Evolutionary conservation across 2,888 invertebrate species (phyloP), one percentile per base, ranked within the genome.

Genomic region (Phalangium opilio): DNA sequence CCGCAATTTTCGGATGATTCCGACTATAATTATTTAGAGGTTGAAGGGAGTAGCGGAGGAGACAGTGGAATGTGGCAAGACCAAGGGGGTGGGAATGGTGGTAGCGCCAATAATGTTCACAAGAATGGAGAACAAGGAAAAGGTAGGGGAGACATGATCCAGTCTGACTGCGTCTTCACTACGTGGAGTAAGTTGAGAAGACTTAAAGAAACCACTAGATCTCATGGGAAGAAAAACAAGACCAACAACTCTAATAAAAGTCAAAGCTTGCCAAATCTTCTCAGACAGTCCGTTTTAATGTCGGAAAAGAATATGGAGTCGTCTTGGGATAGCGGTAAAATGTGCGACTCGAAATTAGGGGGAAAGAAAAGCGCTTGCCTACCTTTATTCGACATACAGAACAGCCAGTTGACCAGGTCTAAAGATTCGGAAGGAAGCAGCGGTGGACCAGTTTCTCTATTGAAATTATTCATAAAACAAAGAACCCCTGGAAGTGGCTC

Each of bases 81-180:
- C 3, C 17, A 17, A n/a, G 39, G 19, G 5, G 46, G 46, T 18
- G 34, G 33, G 21, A 33, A 45, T 12, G 40, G 41, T 15, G 38
- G 33, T 40, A 42, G 21, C 19, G 33, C 35, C 14, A 47, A 43
- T 18, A 27, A 41, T 11, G 33, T 33, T 10, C 41, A 46, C 12
- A 40, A 19, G 3, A 14, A 19, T 4, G 18, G 34, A 33, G 44
- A 34, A 19, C 33, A 47, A 18, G 42, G 44, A 7, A 79, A 81
- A 60, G 74, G 38, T 18, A 15, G 18, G 2, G 38, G 77, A 54
- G 81, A 83, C 58, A 85, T 87, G 85, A 82, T 82, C 52, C 80
- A 81, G 64, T 86, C 86, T 50, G 86, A 86, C 67, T 81, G 83
- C 61, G 82, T 82, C 58, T 81, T 83, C 68, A 86, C 85, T 56